Evolutionary conservation across 2,888 invertebrate genomes (phyloP).

Genomic region (Chesias legatella): DNA sequence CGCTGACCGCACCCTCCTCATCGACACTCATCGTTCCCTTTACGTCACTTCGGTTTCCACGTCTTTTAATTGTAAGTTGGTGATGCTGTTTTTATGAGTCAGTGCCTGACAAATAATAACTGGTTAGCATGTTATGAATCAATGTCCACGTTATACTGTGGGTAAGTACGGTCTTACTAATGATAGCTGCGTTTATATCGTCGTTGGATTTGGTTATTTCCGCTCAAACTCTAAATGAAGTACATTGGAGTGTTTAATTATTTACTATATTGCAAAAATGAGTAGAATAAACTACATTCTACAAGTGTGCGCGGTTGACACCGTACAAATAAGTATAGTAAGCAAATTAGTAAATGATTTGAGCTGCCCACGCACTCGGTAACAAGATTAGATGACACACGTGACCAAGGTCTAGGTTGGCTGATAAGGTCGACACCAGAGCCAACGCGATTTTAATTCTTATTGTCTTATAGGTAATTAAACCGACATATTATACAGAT

Average conservation of each 20-base stretch:
- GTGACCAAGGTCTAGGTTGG: conserved; percentile 52
- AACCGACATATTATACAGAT: no score
- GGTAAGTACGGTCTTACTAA: conserved; percentile 1
- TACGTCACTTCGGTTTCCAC: background rate
- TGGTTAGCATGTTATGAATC: background rate
- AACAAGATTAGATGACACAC: conserved; percentile 38
- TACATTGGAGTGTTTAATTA: no score
- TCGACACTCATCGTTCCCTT: conserved; percentile 39
- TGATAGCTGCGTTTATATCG: conserved; percentile 1
- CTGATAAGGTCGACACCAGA: conserved; percentile 42
- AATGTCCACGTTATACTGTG: background rate
- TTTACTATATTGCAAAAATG: no score
- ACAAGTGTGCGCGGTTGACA: no score
- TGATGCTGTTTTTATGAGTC: background rate
- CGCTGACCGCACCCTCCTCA: conserved; percentile 35
- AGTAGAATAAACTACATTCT: no score
- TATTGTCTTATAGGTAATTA: background rate
- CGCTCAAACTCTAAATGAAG: no score
- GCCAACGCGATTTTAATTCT: conserved; percentile 18
- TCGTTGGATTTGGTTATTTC: background rate
- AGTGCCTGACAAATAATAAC: background rate
- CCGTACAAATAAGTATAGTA: no score
- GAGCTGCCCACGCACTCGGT: conserved; percentile 12
- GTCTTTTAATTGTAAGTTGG: no score
- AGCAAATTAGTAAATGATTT: conserved; percentile 3